These are phyloP conservation scores for Ciconia boyciana DNA, from an alignment of 2,113 vertebrate species.

Conservation along the genomic window DNA sequence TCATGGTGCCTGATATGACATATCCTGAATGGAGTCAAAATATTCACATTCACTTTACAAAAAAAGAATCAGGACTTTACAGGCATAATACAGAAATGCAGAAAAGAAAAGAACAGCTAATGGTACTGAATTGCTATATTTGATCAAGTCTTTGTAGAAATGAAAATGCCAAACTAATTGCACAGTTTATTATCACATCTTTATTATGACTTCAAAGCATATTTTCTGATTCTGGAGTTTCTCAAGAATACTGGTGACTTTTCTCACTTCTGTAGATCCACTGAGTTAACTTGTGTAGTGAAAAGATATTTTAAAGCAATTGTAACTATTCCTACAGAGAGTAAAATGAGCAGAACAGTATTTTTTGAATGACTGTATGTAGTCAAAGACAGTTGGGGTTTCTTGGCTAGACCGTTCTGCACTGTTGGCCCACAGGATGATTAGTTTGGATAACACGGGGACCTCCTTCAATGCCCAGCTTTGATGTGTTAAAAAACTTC, in stretches of 20 bases:
- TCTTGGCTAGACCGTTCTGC: background rate
- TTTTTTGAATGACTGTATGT: background rate
- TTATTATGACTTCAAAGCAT: background rate
- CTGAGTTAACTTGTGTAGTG: background rate
- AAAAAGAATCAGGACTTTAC: background rate
- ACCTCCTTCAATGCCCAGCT: background rate
- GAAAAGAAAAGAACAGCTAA: background rate
- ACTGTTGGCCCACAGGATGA: background rate
- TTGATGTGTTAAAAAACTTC: background rate
- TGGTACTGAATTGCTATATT: background rate
- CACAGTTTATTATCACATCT: background rate
- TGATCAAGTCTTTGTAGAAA: background rate
- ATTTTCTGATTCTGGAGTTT: background rate
- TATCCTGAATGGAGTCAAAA: background rate
- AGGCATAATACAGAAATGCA: background rate
- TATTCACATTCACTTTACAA: background rate
- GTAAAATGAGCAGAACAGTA: background rate
- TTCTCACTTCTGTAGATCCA: background rate
- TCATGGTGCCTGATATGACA: background rate
- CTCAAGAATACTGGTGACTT: background rate
- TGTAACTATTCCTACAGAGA: background rate
- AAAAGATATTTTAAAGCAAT: background rate
- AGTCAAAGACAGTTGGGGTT: background rate
- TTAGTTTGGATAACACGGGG: background rate
- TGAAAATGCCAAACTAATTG: background rate